phyloP scores from a whole-genome alignment of 2,113 vertebrate species.

The human region GRCh38 chr1:221161501-221162000 shows the following conservation, averaged over 20 bases:
- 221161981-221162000: slow-evolving; percentile 52
- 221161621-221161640: slow-evolving; percentile 60
- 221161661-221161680: slow-evolving; percentile 63
- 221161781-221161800: slow-evolving; percentile 90
- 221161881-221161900: slow-evolving; percentile 89
- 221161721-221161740: slow-evolving; percentile 67
- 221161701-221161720: slow-evolving; percentile 62
- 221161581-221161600: slow-evolving; percentile 76
- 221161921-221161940: slow-evolving; percentile 69
- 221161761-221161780: slow-evolving; percentile 83
- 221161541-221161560: slow-evolving; percentile 78
- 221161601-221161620: slow-evolving; percentile 66
- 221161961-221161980: slow-evolving; percentile 54
- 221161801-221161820: slow-evolving; percentile 87
- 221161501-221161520: slow-evolving; percentile 84
- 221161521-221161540: slow-evolving; percentile 83
- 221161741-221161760: slow-evolving; percentile 83
- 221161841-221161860: slow-evolving; percentile 81
- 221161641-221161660: slow-evolving; percentile 50
- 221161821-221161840: slow-evolving; percentile 88
- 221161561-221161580: slow-evolving; percentile 72
- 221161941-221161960: slow-evolving; percentile 64
- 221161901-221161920: slow-evolving; percentile 61
- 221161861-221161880: slow-evolving; percentile 85
- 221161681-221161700: slow-evolving; percentile 63